A percentile compares a stretch with the other conserved stretches of the same genome.
These are phyloP conservation scores for Aplodontia rufa DNA, from an alignment of 2,113 vertebrate genomes.

Conservation along the genomic window DNA sequence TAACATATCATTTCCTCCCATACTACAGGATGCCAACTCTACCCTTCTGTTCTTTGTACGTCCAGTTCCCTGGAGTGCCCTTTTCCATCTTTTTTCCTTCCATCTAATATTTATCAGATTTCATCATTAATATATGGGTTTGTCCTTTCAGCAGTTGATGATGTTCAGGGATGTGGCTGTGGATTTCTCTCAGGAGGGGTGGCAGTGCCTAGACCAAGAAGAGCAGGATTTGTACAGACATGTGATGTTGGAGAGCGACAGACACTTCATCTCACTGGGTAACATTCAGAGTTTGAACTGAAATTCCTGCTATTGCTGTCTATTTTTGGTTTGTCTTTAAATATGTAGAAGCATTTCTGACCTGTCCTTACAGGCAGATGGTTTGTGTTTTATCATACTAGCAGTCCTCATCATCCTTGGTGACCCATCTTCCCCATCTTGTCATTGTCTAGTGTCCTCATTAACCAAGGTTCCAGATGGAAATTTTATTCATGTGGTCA, in stretches of 20 bases:
- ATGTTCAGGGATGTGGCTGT: slow-evolving; percentile 22
- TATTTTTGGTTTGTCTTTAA: background rate
- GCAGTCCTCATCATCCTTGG: background rate
- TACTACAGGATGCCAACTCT: background rate
- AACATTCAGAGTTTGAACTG: background rate
- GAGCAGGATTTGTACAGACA: background rate
- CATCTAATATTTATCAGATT: background rate
- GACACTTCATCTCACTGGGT: slow-evolving; percentile 38
- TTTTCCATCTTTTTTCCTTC: background rate
- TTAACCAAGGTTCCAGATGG: background rate
- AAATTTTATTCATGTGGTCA: background rate
- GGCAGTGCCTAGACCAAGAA: background rate
- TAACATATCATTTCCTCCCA: background rate
- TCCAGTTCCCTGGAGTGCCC: background rate
- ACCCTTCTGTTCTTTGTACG: background rate
- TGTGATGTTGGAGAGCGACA: slow-evolving; percentile 51
- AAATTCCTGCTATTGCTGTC: background rate
- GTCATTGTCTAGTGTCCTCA: background rate
- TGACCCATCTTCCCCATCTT: background rate
- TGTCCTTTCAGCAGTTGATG: background rate
- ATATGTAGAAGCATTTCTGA: background rate
- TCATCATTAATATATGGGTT: background rate
- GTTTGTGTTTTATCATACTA: background rate
- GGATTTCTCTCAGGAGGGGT: slow-evolving; percentile 52
- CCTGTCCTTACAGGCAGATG: background rate